Evolutionary conservation across 1,140 invertebrate genomes (phyloP), one percentile per base, ranked within the genome.

Genomic region (Anthonomus grandis): DNA sequence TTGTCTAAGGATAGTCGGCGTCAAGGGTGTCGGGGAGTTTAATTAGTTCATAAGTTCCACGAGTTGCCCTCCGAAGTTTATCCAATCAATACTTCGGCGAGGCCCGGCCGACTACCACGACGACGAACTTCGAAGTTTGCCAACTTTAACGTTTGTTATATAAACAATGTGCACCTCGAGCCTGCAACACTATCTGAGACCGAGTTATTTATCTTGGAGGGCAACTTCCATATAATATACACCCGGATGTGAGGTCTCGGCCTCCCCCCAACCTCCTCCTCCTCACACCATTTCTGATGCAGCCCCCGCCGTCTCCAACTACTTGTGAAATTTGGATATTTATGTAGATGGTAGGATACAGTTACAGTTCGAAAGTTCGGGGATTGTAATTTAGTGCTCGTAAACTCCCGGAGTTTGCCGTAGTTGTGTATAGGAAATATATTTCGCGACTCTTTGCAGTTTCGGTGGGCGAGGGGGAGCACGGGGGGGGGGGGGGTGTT

Each of bases 41-140:
- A 70, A 70, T 70, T 70, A 70, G 68, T 70, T 70, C 67, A 66
- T 68, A 68, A 70, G 68, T 70, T 70, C 59, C 47, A 42, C n/a
- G 52, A 57, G 46, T 60, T 37, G 60, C 57, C 47, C 62, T 54
- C 53, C 62, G 47, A 65, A 70, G 65, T 68, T 70, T 68, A 68
- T 68, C 68, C 63, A 66, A 70, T 70, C 68, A 66, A 70, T 70
- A 70, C 53, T 37, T 21, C 19, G 36, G 48, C 48, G n/a, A n/a
- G n/a, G n/a, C n/a, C n/a, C n/a, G n/a, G n/a, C n/a, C n/a, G n/a
- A n/a, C n/a, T n/a, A n/a, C n/a, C n/a, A n/a, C n/a, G n/a, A n/a
- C 51, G 50, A 60, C 55, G 50, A 34, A 27, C 25, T 60, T 57
- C 62, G 51, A 64, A 66, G 59, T 63, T 66, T 66, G 59, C 53